phyloP scores from a whole-genome alignment of 2,888 invertebrate genomes.

The Pocota personata region DNA sequence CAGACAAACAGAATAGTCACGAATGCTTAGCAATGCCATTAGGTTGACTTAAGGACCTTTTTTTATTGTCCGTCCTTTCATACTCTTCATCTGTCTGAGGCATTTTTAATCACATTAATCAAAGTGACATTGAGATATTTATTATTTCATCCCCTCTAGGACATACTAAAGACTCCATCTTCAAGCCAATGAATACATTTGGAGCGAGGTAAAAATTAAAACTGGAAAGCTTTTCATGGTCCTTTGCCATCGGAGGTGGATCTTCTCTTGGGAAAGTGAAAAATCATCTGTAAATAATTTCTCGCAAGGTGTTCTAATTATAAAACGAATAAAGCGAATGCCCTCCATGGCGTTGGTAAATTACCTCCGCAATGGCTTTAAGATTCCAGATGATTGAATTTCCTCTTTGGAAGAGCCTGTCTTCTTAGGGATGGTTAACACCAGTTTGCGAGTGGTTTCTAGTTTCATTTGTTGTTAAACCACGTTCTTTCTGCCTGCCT shows the following conservation, averaged over 20 bases:
- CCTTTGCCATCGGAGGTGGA: too few relatives aligned
- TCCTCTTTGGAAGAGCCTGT: neutral
- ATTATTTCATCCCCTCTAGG: conserved; percentile 16
- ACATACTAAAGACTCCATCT: neutral
- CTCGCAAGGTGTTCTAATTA: conserved; percentile 40
- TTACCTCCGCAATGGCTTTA: conserved; percentile 16
- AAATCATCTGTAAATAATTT: conserved; percentile 59
- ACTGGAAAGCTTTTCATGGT: neutral
- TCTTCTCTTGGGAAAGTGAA: conserved; percentile 4
- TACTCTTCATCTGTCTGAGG: neutral
- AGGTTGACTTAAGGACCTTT: conserved; percentile 24
- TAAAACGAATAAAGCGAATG: conserved; percentile 6
- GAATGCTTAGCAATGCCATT: conserved; percentile 35
- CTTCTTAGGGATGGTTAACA: conserved; percentile 1
- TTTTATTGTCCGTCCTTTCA: neutral
- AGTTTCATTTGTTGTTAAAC: conserved; percentile 33
- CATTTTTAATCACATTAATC: conserved; percentile 68
- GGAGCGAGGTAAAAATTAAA: conserved; percentile 40
- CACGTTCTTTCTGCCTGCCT: too few relatives aligned
- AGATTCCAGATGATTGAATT: conserved; percentile 19
- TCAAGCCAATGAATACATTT: neutral
- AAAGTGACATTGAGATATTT: conserved; percentile 61
- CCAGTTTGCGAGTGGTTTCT: conserved; percentile 22
- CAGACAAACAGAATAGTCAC: conserved; percentile 34
- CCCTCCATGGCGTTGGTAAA: conserved; percentile 23